Conservation (phyloP, 2,888 invertebrate species). For the Crocallis elinguaria region DNA sequence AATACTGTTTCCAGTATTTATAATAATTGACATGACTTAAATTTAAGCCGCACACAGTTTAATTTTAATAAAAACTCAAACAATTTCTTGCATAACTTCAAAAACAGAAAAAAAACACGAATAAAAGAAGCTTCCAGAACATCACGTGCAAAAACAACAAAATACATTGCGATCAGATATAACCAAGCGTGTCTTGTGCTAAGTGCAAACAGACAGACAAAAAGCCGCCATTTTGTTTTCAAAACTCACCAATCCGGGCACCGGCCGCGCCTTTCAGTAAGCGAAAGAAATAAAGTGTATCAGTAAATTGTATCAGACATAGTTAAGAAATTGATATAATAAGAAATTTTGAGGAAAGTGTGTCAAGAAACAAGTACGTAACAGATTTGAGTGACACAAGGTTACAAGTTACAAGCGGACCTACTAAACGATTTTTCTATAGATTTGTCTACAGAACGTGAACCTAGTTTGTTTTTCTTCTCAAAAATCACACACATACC, state of each 20-base stretch:
- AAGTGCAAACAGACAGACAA: conserved; percentile 53
- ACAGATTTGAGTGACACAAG: too few species aligned
- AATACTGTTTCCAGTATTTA: too few species aligned
- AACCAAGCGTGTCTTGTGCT: conserved; percentile 63
- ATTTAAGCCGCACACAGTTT: too few species aligned
- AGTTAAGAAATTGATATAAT: background rate
- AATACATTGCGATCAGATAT: conserved; percentile 55
- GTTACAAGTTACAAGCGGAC: too few species aligned
- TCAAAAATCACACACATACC: too few species aligned
- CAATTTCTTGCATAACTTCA: too few species aligned
- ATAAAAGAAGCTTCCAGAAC: conserved; percentile 25
- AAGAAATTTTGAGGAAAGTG: background rate
- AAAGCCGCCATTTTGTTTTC: conserved; percentile 55
- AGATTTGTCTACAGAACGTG: too few species aligned
- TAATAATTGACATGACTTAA: too few species aligned
- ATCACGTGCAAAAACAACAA: conserved; percentile 38
- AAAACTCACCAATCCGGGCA: conserved; percentile 87
- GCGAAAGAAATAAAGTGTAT: conserved; percentile 61
- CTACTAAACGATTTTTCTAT: too few species aligned
- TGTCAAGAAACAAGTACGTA: background rate
- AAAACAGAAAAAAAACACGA: conserved; percentile 37
- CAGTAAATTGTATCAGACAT: conserved; percentile 39
- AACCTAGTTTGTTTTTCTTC: too few species aligned
- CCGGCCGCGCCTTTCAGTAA: conserved; percentile 86
- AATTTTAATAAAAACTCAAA: background rate